Base-by-base conservation (phyloP, 2,888 invertebrate species). In the Eilema depressum region DNA sequence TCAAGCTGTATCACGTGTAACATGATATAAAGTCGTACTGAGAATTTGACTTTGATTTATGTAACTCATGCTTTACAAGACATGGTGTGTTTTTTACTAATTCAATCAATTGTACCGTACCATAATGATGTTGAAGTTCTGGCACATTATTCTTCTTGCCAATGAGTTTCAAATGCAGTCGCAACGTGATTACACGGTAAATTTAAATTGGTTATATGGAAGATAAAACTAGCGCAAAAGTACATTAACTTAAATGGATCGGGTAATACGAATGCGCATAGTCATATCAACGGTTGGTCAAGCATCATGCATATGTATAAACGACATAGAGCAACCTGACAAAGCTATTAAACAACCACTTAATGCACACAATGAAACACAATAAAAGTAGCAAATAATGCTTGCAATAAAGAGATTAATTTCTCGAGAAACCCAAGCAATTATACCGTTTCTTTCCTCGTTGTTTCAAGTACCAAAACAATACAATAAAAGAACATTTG, bases 401-500 rank as follows among this genome's bases (percentile, higher is more conserved):
- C 62, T 17, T 25, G 14, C 17, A 63, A 25, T 63, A 37, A 25
- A 63, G 12, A 25, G 62, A 37, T 63, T 37, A 37, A 8, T 63
- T 33, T 62, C 33, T 20, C 20, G 14, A 66, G 20, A 33, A n/a
- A 14, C 37, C 33, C 33, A 33, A 11, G 17, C 26, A 26, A 20
- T 14, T 53, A n/a, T n/a, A 53, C 53, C 10, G 53, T 14, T 64
- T 53, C 25, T 30, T 28, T 28, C 37, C 17, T 41, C 63, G 41
- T 33, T 25, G 28, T 47, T 28, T 28, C 11, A 59, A 68, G 37
- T 28, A 37, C 20, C 23, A n/a, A 33, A 62, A 37, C 57, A 68
- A n/a, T n/a, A n/a, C n/a, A n/a, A 62, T 28, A 28, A 68, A 61
- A 71, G 53, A n/a, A 47, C 28, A 1, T 66, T 26, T 25, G 37